These are phyloP conservation scores for Amphimallon solstitiale DNA, from an alignment of 2,888 invertebrate species.

Conservation along the genomic window DNA sequence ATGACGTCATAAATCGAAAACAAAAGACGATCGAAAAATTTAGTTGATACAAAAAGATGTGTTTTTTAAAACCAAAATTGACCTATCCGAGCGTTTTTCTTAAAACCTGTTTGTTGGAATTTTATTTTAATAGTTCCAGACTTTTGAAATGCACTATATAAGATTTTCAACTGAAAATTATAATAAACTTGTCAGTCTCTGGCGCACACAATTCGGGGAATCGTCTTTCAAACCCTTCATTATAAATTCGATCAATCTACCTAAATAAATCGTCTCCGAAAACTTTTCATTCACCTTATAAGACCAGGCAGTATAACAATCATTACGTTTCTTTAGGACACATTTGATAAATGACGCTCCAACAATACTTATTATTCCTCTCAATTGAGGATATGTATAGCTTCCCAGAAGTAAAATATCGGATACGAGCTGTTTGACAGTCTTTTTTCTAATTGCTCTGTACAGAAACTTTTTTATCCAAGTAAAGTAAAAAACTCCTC, in stretches of 20 bases:
- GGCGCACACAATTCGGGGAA: conserved; percentile 79
- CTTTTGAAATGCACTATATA: no score
- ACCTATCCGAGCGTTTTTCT: no score
- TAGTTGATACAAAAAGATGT: no score
- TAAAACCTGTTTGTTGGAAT: no score
- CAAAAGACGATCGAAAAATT: no score
- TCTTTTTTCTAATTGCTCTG: conserved; percentile 45
- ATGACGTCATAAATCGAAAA: no score
- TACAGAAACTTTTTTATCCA: conserved; percentile 67
- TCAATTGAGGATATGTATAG: conserved; percentile 84
- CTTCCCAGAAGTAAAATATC: conserved; percentile 77
- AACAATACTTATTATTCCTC: conserved; percentile 76
- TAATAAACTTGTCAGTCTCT: conserved; percentile 75
- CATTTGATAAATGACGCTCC: conserved; percentile 75
- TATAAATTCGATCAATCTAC: conserved; percentile 45
- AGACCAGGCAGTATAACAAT: conserved; percentile 68
- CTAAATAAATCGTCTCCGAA: conserved; percentile 34
- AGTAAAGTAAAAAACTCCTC: conserved; percentile 72
- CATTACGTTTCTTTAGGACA: conserved; percentile 68
- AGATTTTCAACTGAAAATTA: no score
- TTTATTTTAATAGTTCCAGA: no score
- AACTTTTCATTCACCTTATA: conserved; percentile 40
- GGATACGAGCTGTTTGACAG: conserved; percentile 69
- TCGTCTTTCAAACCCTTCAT: conserved; percentile 74
- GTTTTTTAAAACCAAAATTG: no score